Evolutionary conservation across 2,797 vertebrate genomes (phyloP).

Genomic region (Podarcis lilfordi): DNA sequence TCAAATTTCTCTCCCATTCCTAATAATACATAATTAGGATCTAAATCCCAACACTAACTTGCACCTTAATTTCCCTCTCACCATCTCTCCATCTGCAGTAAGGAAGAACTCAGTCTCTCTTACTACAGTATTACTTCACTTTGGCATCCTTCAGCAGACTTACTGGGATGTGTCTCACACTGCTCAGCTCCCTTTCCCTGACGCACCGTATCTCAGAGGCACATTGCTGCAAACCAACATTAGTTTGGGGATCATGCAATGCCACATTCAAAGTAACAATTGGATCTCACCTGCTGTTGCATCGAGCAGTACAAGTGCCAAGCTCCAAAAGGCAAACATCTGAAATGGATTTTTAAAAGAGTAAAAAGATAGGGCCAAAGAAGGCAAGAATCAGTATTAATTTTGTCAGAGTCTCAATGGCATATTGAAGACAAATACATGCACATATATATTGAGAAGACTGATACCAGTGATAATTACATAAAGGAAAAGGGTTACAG

Average conservation of each 20-base stretch:
- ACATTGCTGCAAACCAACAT: background rate
- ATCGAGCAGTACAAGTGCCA: constrained; percentile 47
- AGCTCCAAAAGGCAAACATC: constrained; percentile 63
- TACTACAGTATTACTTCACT: background rate
- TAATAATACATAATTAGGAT: background rate
- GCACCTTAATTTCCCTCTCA: background rate
- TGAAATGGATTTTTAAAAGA: constrained; percentile 48
- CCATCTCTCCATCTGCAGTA: background rate
- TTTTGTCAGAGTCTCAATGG: background rate
- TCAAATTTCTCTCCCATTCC: too few species aligned
- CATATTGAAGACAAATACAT: background rate
- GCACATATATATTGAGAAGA: background rate
- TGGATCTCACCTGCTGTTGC: constrained; percentile 57
- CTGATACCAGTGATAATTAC: background rate
- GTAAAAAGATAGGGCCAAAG: background rate
- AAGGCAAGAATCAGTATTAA: background rate
- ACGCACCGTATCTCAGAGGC: background rate
- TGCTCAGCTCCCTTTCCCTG: background rate
- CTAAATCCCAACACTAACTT: background rate
- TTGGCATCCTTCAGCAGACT: background rate
- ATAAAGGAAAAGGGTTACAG: background rate
- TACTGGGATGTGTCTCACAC: background rate
- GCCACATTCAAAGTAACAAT: background rate
- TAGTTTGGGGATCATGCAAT: background rate
- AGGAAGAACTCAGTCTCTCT: background rate